Conservation (phyloP, 2,113 vertebrate genomes). For the Felis chaus region DNA sequence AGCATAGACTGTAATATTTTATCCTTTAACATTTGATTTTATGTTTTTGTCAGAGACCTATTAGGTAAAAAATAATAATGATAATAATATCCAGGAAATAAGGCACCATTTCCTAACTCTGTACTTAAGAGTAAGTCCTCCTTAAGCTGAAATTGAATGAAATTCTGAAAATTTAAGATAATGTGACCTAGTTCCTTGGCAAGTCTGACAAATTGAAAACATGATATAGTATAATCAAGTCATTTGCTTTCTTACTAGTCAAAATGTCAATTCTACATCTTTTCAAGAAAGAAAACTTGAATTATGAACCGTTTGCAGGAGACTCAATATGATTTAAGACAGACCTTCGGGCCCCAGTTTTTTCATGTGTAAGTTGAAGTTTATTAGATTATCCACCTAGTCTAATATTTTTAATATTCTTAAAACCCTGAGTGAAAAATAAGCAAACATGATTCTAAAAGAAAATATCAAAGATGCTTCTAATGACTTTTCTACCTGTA, state of each 20-base stretch:
- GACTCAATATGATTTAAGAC: background rate
- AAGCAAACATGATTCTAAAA: conserved; percentile 1
- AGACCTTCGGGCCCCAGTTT: background rate
- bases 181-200: background rate
- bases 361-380: background rate
- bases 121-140: background rate
- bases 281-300: conserved; percentile 2
- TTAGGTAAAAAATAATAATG: background rate
- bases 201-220: background rate
- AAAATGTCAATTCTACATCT: background rate
- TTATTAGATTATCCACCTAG: background rate
- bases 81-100: background rate
- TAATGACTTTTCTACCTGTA: background rate
- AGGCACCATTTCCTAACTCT: background rate
- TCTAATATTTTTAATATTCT: background rate
- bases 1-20: background rate
- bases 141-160: background rate
- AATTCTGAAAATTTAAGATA: conserved; percentile 27
- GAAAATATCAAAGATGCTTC: background rate
- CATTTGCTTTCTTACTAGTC: background rate
- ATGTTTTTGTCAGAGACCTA: background rate
- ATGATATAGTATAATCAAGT: background rate
- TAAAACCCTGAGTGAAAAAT: conserved; percentile 9
- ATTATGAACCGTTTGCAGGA: background rate
- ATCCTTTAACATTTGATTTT: background rate